Base-by-base conservation (phyloP, 2,797 vertebrate genomes). In the Premnoplex brunnescens region DNA sequence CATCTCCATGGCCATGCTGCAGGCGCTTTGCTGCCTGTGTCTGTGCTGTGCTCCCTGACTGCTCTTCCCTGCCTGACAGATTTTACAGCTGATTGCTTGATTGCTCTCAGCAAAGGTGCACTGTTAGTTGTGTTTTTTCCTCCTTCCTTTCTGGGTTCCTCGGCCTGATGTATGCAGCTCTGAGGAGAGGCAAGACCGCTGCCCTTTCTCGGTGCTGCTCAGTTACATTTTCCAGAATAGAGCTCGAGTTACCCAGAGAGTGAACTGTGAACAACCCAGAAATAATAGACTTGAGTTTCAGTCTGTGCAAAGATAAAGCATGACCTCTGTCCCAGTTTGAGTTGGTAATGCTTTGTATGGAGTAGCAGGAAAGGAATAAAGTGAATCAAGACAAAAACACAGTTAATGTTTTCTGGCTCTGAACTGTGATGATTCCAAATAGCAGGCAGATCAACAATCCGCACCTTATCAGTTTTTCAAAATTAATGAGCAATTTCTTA, bases 61-160 rank as follows among this genome's bases (percentile, higher is more conserved):
- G 63, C 26, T 1, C 49, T 51, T 59, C 0, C 0, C 46, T 79
- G 66, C 51, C 63, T 10, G 4, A 62, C 56, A 64, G 34, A 44
- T 60, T 78, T 54, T 72, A 22, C 54, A 60, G 1, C 27, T 34
- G 43, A 68, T 56, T n/a, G 44, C 58, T 37, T 68, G 66, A 62
- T 58, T 93, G n/a, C 62, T 91, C 30, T 69, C 7, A 7, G 88
- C 62, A 79, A 46, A 69, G 27, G 49, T 46, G 24, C 28, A 3
- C 32, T 64, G 11, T 54, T 60, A 32, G 52, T 54, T 54, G 51
- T 6, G n/a, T 36, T 12, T 46, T 76, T 46, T 17, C 5, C 6
- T 36, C 49, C 24, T 63, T 67, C 30, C 7, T 46, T 64, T 58
- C 60, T 17, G 32, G 32, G 56, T 72, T 90, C 32, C 68, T 77